phyloP scores from a whole-genome alignment of 2,888 invertebrate species.

The Eulithis prunata region DNA sequence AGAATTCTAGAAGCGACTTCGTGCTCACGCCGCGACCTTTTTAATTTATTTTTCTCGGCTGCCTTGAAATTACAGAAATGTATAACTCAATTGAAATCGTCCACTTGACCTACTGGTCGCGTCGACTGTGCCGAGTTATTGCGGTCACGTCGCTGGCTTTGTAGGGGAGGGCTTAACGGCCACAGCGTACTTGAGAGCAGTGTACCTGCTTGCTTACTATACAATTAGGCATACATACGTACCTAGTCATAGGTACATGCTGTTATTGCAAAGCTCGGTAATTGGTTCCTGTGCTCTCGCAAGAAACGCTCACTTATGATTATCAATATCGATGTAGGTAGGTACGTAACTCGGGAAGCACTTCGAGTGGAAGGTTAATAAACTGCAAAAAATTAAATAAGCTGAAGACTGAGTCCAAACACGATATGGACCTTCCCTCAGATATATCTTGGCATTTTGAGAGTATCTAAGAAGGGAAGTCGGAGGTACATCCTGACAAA shows the following conservation, averaged over 20 bases:
- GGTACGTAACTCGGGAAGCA: too few species aligned
- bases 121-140: conserved; percentile 25
- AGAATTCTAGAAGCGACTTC: background rate
- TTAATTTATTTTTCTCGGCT: conserved; percentile 17
- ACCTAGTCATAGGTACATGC: background rate
- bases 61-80: conserved; percentile 24
- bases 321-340: too few species aligned
- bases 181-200: background rate
- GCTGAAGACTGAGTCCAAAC: too few species aligned
- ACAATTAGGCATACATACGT: background rate
- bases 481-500: too few species aligned
- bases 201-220: background rate
- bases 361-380: too few species aligned
- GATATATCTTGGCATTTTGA: too few species aligned
- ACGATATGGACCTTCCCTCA: too few species aligned
- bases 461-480: too few species aligned
- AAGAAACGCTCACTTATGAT: too few species aligned
- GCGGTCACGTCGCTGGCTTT: conserved; percentile 27
- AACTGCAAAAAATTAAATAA: too few species aligned
- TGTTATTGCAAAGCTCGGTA: too few species aligned
- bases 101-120: conserved; percentile 26
- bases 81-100: conserved; percentile 24
- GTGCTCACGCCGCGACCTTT: background rate
- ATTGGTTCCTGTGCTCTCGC: too few species aligned
- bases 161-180: background rate